Evolutionary conservation across 2,113 vertebrate genomes (phyloP).

Genomic region (Pedionomus torquatus): DNA sequence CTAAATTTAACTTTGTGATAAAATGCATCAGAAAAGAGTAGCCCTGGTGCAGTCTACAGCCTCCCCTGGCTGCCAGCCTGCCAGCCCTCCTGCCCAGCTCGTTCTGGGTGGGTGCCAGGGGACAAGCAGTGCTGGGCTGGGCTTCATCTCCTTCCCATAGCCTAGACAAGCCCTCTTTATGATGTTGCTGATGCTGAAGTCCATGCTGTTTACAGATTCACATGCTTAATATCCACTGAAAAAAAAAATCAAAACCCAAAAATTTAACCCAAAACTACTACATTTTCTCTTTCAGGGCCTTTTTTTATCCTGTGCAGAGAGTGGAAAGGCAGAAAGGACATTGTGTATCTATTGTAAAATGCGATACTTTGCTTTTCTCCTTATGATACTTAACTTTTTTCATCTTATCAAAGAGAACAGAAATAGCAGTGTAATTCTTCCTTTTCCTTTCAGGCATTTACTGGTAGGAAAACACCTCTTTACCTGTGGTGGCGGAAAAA

Average conservation of each 20-base stretch:
- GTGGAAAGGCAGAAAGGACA: neutral
- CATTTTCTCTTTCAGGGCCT: neutral
- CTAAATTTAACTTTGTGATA: neutral
- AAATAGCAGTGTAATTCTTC: neutral
- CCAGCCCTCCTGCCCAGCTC: neutral
- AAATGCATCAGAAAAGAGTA: neutral
- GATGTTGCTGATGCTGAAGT: neutral
- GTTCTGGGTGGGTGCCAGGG: no score
- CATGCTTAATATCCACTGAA: neutral
- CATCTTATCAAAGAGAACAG: neutral
- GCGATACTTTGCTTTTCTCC: neutral
- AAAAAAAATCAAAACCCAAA: neutral
- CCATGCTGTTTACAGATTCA: neutral
- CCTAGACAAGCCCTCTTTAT: neutral
- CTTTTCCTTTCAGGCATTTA: neutral
- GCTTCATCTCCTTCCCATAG: neutral
- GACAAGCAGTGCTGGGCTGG: rapidly evolving
- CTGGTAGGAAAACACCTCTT: neutral
- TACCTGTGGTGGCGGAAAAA: neutral
- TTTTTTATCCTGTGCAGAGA: neutral
- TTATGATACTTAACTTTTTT: neutral
- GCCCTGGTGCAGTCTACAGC: rapidly evolving
- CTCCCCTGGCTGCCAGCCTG: neutral
- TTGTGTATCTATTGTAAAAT: neutral
- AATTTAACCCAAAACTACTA: neutral